These are phyloP conservation scores for Thymelicus lineola DNA, from an alignment of 2,888 invertebrate genomes.

Conservation along the genomic window DNA sequence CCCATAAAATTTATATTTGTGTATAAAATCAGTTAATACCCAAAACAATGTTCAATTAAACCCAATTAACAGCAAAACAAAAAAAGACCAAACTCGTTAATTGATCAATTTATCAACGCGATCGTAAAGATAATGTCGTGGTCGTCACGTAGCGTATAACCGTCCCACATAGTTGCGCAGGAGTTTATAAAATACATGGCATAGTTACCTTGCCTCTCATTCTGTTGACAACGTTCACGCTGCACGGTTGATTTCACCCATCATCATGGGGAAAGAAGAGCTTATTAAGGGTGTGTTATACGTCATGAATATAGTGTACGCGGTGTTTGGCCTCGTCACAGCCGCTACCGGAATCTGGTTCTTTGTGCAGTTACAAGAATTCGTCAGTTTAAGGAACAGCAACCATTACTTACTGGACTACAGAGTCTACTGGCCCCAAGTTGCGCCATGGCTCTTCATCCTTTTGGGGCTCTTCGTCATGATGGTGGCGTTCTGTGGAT, in stretches of 20 bases:
- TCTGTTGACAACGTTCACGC: slow-evolving; percentile 62
- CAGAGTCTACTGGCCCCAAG: slow-evolving; percentile 79
- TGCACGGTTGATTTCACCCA: slow-evolving; percentile 57
- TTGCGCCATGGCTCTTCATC: slow-evolving; percentile 81
- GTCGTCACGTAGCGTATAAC: slow-evolving; percentile 44
- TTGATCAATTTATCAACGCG: slow-evolving; percentile 14
- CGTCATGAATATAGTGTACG: slow-evolving; percentile 74
- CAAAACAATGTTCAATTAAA: not conserved
- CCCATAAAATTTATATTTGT: not conserved
- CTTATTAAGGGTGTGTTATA: slow-evolving; percentile 72
- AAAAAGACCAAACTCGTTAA: slow-evolving; percentile 3
- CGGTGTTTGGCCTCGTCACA: slow-evolving; percentile 73
- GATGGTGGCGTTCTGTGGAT: slow-evolving; percentile 76
- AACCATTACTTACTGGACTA: slow-evolving; percentile 80
- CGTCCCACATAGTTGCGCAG: slow-evolving; percentile 54
- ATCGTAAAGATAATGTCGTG: slow-evolving; percentile 38
- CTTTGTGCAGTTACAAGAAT: slow-evolving; percentile 77
- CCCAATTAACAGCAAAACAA: not conserved
- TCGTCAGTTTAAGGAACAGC: slow-evolving; percentile 72
- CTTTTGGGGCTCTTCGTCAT: slow-evolving; percentile 71
- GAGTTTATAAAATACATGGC: slow-evolving; percentile 75
- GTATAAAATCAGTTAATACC: not conserved
- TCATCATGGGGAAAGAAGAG: slow-evolving; percentile 74
- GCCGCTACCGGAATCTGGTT: slow-evolving; percentile 80
- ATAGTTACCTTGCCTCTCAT: slow-evolving; percentile 67